phyloP scores from a whole-genome alignment of 2,797 vertebrate species.

The Ciconia nigra region DNA sequence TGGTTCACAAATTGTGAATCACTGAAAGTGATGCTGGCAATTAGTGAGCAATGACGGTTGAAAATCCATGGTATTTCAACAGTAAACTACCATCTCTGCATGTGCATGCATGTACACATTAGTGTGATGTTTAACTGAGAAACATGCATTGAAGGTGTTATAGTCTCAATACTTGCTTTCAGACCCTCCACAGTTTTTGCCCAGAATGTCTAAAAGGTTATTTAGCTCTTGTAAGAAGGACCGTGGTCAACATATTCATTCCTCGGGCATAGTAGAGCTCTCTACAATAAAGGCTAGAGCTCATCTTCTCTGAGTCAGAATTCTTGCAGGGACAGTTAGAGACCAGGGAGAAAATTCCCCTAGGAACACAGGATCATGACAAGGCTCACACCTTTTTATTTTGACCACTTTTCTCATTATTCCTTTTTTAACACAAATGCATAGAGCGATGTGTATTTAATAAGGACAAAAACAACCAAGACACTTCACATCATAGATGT shows the following conservation, averaged over 20 bases:
- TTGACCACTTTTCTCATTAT: not conserved
- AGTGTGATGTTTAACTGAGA: not conserved
- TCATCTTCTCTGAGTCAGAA: not conserved
- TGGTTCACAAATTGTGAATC: not conserved
- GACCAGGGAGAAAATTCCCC: not conserved
- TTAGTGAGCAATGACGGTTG: not conserved
- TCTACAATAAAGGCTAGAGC: not conserved
- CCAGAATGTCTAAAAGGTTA: not conserved
- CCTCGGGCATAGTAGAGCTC: not conserved
- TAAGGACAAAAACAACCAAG: not conserved
- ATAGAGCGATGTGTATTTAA: not conserved
- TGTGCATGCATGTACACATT: rapidly evolving
- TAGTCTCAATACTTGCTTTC: not conserved
- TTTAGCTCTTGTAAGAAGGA: not conserved
- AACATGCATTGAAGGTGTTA: not conserved
- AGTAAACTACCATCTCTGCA: not conserved
- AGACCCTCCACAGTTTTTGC: not conserved
- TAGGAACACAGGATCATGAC: not conserved
- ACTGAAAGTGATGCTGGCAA: not conserved
- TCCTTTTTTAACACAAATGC: not conserved
- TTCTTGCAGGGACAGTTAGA: not conserved
- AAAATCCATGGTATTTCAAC: not conserved
- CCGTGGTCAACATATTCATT: not conserved
- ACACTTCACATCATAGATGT: not conserved
- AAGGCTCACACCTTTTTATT: not conserved